These are phyloP conservation scores for Lathronympha strigana DNA, from an alignment of 2,888 invertebrate species.

Conservation along the genomic window DNA sequence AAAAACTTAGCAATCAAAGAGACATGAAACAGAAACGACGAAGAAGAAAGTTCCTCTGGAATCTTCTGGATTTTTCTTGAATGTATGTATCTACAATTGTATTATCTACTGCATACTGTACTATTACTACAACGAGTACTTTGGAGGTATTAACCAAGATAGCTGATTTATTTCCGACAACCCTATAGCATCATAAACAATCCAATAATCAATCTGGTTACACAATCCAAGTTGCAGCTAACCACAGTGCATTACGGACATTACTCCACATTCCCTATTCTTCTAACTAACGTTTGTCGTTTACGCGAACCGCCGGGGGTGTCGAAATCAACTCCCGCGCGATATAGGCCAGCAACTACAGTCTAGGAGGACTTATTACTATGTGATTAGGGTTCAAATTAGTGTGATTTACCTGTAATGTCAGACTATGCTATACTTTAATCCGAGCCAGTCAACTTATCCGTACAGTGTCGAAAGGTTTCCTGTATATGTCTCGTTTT, in stretches of 20 bases:
- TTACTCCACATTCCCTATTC: constrained; percentile 36
- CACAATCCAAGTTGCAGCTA: constrained; percentile 26
- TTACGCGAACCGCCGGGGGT: constrained; percentile 29
- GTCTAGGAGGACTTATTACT: neutral
- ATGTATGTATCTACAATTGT: too few species aligned
- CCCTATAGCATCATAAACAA: constrained; percentile 20
- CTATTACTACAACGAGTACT: too few species aligned
- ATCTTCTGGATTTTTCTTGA: too few species aligned
- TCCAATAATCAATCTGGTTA: constrained; percentile 25
- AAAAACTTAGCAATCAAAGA: too few species aligned
- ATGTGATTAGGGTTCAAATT: neutral
- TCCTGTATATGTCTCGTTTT: constrained; percentile 41
- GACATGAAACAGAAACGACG: too few species aligned
- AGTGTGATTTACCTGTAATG: neutral
- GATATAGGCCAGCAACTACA: constrained; percentile 9
- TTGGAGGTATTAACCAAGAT: too few species aligned
- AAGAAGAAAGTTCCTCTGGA: too few species aligned
- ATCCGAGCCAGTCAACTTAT: constrained; percentile 35
- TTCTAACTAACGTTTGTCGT: constrained; percentile 34
- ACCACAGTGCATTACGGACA: constrained; percentile 33
- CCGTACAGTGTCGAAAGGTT: constrained; percentile 44
- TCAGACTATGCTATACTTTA: constrained; percentile 32
- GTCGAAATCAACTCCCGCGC: constrained; percentile 20
- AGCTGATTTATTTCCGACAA: neutral
- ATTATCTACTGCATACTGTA: too few species aligned